Conservation (phyloP, 1,140 invertebrate genomes). For the Drosophila oshimai region DNA sequence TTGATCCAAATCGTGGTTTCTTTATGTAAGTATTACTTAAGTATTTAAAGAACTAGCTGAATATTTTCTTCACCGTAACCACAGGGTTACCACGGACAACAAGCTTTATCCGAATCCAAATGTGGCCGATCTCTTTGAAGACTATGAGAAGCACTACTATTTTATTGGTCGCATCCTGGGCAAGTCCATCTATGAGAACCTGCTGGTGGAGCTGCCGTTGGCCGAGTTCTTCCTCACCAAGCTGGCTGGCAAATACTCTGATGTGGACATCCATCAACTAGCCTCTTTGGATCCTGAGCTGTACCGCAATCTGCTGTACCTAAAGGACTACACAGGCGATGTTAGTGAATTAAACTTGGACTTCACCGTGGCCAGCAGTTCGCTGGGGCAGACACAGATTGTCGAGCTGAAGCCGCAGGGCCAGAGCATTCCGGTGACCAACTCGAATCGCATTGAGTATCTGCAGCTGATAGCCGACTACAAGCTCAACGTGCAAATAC, state of each 20-base stretch:
- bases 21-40: conserved; percentile 84
- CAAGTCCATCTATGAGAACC: conserved; percentile 97
- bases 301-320: conserved; percentile 94
- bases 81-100: conserved; percentile 93
- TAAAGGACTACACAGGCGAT: conserved; percentile 92
- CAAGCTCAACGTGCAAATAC: conserved; percentile 96
- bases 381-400: conserved; percentile 94
- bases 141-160: conserved; percentile 96
- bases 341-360: conserved; percentile 93
- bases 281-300: conserved; percentile 96
- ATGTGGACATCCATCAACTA: conserved; percentile 96
- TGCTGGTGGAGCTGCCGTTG: conserved; percentile 96
- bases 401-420: conserved; percentile 96
- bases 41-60: too few species aligned
- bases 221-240: conserved; percentile 96
- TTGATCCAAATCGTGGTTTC: conserved; percentile 98
- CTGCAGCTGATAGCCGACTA: conserved; percentile 98
- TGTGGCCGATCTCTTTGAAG: conserved; percentile 91
- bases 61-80: background rate
- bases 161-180: conserved; percentile 97
- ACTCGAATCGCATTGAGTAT: conserved; percentile 97
- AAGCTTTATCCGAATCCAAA: conserved; percentile 98
- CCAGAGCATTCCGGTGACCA: conserved; percentile 93
- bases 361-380: conserved; percentile 95
- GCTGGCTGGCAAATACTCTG: conserved; percentile 89